These are phyloP conservation scores for Xenops minutus DNA, from an alignment of 2,797 vertebrate genomes.

Conservation along the genomic window DNA sequence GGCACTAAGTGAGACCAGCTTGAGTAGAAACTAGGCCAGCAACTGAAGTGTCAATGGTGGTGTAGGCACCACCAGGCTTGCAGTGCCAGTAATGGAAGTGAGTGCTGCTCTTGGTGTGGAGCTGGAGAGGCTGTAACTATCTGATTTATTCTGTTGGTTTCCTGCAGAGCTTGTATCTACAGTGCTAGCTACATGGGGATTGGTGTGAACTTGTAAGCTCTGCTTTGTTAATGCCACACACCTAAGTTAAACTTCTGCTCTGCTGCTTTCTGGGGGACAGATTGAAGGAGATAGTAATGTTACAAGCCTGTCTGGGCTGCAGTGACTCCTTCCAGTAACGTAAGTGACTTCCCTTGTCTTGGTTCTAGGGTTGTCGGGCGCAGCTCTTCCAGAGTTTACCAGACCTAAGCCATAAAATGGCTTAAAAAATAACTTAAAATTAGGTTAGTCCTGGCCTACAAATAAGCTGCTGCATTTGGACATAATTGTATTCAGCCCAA, in stretches of 20 bases:
- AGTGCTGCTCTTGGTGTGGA: not conserved
- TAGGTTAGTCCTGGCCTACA: not conserved
- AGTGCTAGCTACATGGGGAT: not conserved
- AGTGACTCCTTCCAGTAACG: not conserved
- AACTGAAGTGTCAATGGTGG: not conserved
- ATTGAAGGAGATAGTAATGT: not conserved
- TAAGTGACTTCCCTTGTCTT: not conserved
- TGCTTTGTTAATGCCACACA: not conserved
- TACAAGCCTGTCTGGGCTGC: not conserved
- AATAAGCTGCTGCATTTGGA: not conserved
- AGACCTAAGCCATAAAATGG: not conserved
- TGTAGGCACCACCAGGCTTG: not conserved
- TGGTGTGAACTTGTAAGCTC: not conserved
- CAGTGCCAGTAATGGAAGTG: fast-evolving
- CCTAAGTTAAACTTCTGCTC: not conserved
- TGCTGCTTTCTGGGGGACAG: not conserved
- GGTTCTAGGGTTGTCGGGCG: not conserved
- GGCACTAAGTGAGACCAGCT: not conserved
- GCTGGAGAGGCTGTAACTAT: not conserved
- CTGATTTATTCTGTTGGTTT: not conserved
- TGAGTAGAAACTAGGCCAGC: not conserved
- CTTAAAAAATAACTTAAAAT: too few relatives aligned
- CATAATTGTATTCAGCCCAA: not conserved
- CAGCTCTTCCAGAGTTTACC: not conserved
- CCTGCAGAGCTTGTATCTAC: not conserved